Conservation (phyloP, 2,113 vertebrate genomes). For the Bubo scandiacus region DNA sequence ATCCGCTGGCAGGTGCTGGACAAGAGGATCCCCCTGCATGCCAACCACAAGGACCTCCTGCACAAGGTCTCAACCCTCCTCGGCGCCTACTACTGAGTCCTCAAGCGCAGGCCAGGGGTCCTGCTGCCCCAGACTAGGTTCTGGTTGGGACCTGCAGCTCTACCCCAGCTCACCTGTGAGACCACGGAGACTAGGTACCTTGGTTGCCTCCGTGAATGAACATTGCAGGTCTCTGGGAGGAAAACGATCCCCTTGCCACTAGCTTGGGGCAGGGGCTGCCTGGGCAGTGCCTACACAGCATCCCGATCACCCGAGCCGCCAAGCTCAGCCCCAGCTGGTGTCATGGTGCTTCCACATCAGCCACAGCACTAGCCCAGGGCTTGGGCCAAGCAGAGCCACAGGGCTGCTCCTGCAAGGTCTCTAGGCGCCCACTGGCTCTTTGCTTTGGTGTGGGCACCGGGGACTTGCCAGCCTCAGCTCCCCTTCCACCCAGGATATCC, state of each 20-base stretch:
- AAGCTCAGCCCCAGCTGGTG: neutral
- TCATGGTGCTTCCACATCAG: neutral
- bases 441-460: neutral
- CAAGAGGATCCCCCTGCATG: constrained; percentile 68
- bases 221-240: neutral
- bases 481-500: no score
- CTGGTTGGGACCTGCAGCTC: neutral
- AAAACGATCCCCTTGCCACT: neutral
- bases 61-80: constrained; percentile 70
- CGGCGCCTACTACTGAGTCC: constrained; percentile 74
- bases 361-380: neutral
- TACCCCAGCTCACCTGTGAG: neutral
- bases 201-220: neutral
- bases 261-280: neutral
- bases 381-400: neutral
- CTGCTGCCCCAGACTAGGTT: neutral
- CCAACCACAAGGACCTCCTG: constrained; percentile 82
- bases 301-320: neutral
- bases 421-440: neutral
- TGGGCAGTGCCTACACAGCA: neutral
- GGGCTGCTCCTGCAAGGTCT: neutral
- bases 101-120: neutral
- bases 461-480: neutral
- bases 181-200: neutral
- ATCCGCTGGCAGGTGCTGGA: constrained; percentile 86